Conservation (phyloP, 2,797 vertebrate species). For the Eutrigla gurnardus region DNA sequence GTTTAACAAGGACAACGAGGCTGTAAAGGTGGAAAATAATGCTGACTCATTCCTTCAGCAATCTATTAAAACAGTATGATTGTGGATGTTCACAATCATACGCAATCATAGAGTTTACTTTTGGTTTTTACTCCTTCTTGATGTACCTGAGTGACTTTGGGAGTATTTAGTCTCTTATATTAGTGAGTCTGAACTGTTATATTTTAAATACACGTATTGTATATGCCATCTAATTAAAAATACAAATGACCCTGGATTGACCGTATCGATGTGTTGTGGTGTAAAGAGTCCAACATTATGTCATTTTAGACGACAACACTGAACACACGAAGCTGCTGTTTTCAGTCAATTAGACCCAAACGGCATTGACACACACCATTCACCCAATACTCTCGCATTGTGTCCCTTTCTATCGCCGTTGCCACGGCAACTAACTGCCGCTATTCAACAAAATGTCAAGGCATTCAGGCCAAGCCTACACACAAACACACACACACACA, state of each 20-base stretch:
- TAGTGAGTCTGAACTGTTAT: too few species aligned
- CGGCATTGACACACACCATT: constrained; percentile 19
- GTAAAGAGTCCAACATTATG: neutral
- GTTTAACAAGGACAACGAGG: too few species aligned
- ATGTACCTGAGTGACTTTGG: too few species aligned
- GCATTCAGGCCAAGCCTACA: constrained; percentile 58
- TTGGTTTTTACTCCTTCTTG: too few species aligned
- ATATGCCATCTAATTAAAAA: too few species aligned
- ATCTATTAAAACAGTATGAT: too few species aligned
- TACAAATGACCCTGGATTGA: neutral
- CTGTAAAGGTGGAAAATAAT: too few species aligned
- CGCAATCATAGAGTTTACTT: too few species aligned
- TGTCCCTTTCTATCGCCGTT: constrained; percentile 67
- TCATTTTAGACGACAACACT: constrained; percentile 18
- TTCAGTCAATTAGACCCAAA: constrained; percentile 60
- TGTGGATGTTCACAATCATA: too few species aligned
- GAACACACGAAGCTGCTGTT: constrained; percentile 48
- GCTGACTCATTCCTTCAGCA: too few species aligned
- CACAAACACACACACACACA: constrained; percentile 25
- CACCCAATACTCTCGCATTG: constrained; percentile 40
- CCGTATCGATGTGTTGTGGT: neutral
- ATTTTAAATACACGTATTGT: too few species aligned
- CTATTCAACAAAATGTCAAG: constrained; percentile 80
- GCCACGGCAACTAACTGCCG: constrained; percentile 76
- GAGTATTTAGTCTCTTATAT: too few species aligned